Evolutionary conservation across 2,113 vertebrate species (phyloP).

Genomic region (Chiloscyllium plagiosum): DNA sequence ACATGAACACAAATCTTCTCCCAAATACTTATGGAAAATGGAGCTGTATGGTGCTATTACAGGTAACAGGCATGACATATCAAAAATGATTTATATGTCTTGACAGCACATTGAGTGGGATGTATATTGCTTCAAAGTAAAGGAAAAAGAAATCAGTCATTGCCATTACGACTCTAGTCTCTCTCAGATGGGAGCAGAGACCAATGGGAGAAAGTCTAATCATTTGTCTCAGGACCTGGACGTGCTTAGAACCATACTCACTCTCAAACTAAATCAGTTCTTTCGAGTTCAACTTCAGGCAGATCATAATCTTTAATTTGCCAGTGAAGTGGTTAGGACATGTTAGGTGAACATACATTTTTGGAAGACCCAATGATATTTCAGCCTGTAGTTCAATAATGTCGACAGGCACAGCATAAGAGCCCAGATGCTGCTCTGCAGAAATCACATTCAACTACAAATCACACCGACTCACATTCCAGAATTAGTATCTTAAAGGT

Average conservation of each 20-base stretch:
- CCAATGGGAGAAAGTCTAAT: background rate
- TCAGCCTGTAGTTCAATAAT: background rate
- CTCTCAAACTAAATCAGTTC: background rate
- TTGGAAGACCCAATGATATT: background rate
- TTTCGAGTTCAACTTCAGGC: background rate
- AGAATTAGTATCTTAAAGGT: background rate
- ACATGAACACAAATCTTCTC: background rate
- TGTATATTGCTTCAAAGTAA: too few species aligned
- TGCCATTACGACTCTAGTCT: background rate
- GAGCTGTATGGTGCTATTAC: too few species aligned
- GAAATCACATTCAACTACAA: background rate
- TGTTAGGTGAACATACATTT: background rate
- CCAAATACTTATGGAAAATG: too few species aligned
- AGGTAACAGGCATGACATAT: too few species aligned
- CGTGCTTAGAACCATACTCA: background rate
- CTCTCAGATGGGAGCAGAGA: background rate
- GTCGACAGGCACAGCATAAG: background rate
- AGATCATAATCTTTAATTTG: background rate
- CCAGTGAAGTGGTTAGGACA: background rate
- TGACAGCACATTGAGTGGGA: background rate
- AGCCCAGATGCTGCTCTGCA: background rate
- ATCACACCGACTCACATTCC: background rate
- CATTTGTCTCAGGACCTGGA: background rate
- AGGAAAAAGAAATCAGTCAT: background rate
- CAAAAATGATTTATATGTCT: background rate